Evolutionary conservation across 2,888 invertebrate species (phyloP), one percentile per base, ranked within the genome.

Genomic region (Scaptodrosophila latifasciaeformis): DNA sequence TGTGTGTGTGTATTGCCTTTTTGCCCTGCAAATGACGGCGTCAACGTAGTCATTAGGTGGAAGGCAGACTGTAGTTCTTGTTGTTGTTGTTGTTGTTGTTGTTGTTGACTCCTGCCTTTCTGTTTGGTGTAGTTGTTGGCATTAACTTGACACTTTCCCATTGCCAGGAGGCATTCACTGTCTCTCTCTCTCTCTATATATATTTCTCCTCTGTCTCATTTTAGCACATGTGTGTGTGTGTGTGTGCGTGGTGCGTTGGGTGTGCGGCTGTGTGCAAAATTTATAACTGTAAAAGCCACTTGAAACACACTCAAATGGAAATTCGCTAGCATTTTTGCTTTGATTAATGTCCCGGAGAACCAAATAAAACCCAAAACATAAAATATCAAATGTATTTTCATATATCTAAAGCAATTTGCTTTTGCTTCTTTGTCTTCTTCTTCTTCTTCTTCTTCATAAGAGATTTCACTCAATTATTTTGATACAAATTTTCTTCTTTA

Each of bases 221-320:
- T n/a, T n/a, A n/a, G 47, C 40, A 35, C 35, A 27, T 43, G 35
- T 45, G 31, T 53, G 17, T 52, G 39, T 35, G 29, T 34, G 13
- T 42, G 53, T 55, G 37, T 54, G n/a, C n/a, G n/a, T n/a, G n/a
- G 52, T 52, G 54, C 43, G 18, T 43, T 55, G 37, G 52, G 39
- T 51, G 54, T 40, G 49, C 27, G 37, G 42, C 43, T 49, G 69
- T 68, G 51, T 59, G 63, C 35, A 59, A 39, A 80, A 72, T 80
- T 66, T 72, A 80, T 77, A 72, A 80, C 71, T 77, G 78, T 58
- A 68, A 70, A 77, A 80, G 81, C 78, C 81, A 77, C 71, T 72
- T 64, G 81, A 80, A 72, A 61, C 78, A 77, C 78, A 72, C 59
- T 74, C 71, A 75, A 60, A 63, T 74, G 81, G 75, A 71, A 71